phyloP scores from a whole-genome alignment of 2,113 vertebrate genomes.

The Dipodomys ordii region DNA sequence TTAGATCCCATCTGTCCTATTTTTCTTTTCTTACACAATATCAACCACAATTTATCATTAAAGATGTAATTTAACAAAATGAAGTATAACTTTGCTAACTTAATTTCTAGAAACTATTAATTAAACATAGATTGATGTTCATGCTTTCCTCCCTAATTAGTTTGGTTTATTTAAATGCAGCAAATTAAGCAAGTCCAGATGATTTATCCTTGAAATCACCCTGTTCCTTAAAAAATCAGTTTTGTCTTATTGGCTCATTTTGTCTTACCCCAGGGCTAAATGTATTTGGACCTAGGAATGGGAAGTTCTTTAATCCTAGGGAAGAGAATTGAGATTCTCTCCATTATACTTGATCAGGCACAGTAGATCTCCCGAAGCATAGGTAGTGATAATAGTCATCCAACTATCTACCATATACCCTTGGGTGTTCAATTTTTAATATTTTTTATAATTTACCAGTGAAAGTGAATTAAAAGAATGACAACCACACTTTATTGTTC shows the following conservation, averaged over 20 bases:
- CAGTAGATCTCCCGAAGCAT: background rate
- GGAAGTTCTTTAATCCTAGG: background rate
- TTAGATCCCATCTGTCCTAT: background rate
- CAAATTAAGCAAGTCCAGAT: background rate
- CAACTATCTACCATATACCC: background rate
- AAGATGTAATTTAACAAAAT: slow-evolving; percentile 6
- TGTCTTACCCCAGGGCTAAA: too few species aligned
- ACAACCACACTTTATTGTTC: background rate
- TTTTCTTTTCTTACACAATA: background rate
- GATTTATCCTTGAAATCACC: background rate
- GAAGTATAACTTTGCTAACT: background rate
- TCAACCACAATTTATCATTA: background rate
- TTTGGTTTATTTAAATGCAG: background rate
- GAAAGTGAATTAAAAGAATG: background rate
- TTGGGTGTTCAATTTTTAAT: background rate
- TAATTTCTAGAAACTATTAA: slow-evolving; percentile 33
- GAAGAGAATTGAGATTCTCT: background rate
- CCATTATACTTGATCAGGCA: background rate
- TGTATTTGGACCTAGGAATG: background rate
- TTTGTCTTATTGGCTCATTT: background rate
- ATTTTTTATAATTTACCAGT: background rate
- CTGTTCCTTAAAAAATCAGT: background rate
- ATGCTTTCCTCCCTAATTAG: background rate
- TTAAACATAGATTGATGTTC: slow-evolving; percentile 33
- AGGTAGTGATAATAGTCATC: background rate